phyloP scores from a whole-genome alignment of 2,797 vertebrate genomes.

The Coilia nasus region DNA sequence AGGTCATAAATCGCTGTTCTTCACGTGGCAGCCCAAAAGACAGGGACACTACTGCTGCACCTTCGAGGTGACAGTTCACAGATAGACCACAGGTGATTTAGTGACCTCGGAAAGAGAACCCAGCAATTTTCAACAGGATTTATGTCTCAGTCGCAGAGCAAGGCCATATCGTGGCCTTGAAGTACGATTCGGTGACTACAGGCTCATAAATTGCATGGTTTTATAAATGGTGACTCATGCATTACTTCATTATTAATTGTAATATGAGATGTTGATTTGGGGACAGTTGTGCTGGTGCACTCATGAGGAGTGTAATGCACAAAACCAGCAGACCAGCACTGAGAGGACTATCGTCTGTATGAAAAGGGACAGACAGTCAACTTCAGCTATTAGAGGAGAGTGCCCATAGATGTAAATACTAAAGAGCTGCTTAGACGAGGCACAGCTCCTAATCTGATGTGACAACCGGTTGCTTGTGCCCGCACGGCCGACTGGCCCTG shows the following conservation, averaged over 20 bases:
- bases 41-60: not conserved
- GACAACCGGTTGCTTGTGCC: not conserved
- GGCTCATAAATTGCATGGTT: not conserved
- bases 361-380: too few species aligned
- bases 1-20: not conserved
- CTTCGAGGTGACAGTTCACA: not conserved
- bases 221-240: not conserved
- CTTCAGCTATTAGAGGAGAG: too few species aligned
- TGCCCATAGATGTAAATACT: too few species aligned
- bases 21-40: not conserved
- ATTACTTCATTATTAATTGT: not conserved
- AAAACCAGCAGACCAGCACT: too few species aligned
- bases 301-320: not conserved
- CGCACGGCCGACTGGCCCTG: not conserved
- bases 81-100: not conserved
- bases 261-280: not conserved
- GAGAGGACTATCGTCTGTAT: too few species aligned
- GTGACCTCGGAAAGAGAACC: not conserved
- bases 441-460: too few species aligned
- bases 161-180: not conserved
- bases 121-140: not conserved
- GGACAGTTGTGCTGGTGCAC: not conserved
- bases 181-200: not conserved
- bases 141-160: not conserved
- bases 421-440: too few species aligned